Percentiles rank a stretch among this genome's conserved stretches.
Conservation (phyloP, 1,140 invertebrate genomes). For the Drosophila sp. region DNA sequence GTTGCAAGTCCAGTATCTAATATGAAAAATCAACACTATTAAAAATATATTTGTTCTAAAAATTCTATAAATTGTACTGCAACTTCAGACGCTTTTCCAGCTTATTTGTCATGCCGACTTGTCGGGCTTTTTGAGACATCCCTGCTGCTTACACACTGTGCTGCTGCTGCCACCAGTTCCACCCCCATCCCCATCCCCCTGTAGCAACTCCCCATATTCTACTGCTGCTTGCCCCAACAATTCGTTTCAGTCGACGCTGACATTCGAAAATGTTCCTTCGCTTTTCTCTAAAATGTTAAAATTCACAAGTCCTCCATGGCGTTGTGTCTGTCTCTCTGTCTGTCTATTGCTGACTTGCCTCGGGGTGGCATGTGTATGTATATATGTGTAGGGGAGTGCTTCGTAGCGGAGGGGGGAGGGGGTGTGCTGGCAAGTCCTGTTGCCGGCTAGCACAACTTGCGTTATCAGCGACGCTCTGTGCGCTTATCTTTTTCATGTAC, state of each 20-base stretch:
- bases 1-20: too few species aligned
- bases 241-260: slow-evolving; percentile 71
- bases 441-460: slow-evolving; percentile 53
- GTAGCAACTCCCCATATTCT: neutral
- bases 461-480: slow-evolving; percentile 78
- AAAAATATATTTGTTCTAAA: too few species aligned
- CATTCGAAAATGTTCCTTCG: slow-evolving; percentile 74
- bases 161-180: slow-evolving; percentile 4
- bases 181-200: neutral
- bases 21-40: too few species aligned
- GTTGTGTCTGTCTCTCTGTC: slow-evolving; percentile 7
- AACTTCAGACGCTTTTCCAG: too few species aligned
- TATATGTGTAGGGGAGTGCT: slow-evolving; percentile 3
- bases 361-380: slow-evolving; percentile 7
- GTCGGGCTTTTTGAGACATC: too few species aligned
- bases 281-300: slow-evolving; percentile 83
- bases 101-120: too few species aligned
- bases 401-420: neutral
- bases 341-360: slow-evolving; percentile 39
- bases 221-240: slow-evolving; percentile 44
- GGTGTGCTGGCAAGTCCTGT: slow-evolving; percentile 9
- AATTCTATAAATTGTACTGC: too few species aligned
- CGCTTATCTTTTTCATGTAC: slow-evolving; percentile 78
- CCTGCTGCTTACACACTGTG: too few species aligned
- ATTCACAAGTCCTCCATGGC: slow-evolving; percentile 67